Percentiles rank a stretch among this genome's conserved stretches.
phyloP scores from a whole-genome alignment of 2,797 vertebrate genomes.

The Netta rufina region DNA sequence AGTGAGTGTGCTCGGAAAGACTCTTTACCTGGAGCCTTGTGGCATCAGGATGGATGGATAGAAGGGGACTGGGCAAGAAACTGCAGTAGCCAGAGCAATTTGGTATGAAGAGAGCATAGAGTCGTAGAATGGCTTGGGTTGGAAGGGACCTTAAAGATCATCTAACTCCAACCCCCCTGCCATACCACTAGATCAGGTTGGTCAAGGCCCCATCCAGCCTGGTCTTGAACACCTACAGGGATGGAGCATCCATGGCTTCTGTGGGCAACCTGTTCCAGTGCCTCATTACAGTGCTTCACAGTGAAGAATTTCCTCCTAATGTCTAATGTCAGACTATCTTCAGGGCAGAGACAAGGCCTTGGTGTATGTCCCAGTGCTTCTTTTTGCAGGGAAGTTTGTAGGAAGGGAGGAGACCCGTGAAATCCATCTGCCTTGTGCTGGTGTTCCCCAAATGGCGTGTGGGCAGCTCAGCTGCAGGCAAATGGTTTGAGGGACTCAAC shows the following conservation, averaged over 20 bases:
- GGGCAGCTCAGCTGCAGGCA: background rate
- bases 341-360: background rate
- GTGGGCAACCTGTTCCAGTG: too few species aligned
- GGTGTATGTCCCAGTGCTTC: accelerated
- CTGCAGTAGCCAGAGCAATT: background rate
- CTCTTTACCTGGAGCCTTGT: accelerated
- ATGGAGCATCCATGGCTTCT: too few species aligned
- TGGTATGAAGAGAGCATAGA: background rate
- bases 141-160: too few species aligned
- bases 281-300: too few species aligned
- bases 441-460: background rate
- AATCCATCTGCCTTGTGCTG: background rate
- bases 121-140: too few species aligned
- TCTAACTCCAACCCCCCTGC: too few species aligned
- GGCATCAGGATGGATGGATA: background rate
- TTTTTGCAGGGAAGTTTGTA: background rate
- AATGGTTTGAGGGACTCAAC: background rate
- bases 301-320: too few species aligned
- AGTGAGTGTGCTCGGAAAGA: background rate
- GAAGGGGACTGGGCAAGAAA: background rate
- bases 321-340: background rate
- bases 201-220: too few species aligned
- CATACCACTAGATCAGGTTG: too few species aligned
- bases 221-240: too few species aligned
- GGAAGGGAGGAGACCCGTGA: background rate